Percentiles rank a stretch among this genome's conserved stretches.
Conservation (phyloP, 2,888 invertebrate genomes). For the Nephrotoma flavescens region DNA sequence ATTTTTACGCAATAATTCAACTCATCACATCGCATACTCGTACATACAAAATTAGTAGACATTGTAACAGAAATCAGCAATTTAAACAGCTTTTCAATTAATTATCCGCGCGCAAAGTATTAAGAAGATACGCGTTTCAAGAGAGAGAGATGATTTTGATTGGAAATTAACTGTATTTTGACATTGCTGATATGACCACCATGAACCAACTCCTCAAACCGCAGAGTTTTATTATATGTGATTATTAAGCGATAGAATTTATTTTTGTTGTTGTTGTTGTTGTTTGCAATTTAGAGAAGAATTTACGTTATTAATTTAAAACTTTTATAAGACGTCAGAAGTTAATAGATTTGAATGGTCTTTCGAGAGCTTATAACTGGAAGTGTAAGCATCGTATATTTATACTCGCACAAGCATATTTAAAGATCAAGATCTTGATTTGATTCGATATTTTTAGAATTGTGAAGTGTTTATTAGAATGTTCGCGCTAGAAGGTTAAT, state of each 20-base stretch:
- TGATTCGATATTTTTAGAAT: too few relatives aligned
- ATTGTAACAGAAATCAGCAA: background rate
- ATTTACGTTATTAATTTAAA: background rate
- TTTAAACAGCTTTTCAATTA: background rate
- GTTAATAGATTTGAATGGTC: background rate
- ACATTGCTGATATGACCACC: background rate
- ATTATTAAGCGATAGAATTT: background rate
- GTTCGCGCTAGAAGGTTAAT: too few relatives aligned
- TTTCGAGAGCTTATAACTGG: background rate
- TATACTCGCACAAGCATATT: background rate
- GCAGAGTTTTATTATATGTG: background rate
- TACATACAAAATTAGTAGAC: background rate
- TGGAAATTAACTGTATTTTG: background rate
- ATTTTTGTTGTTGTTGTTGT: background rate
- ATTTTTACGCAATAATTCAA: background rate
- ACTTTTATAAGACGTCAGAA: background rate
- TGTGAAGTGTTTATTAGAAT: too few relatives aligned
- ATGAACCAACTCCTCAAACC: background rate
- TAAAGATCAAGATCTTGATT: too few relatives aligned
- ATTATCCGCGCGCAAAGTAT: background rate
- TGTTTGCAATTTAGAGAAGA: background rate
- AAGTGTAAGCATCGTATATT: background rate
- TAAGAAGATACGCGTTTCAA: background rate
- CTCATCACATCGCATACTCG: background rate
- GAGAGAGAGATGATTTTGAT: background rate